Evolutionary conservation across 2,888 invertebrate species (phyloP), one percentile per base, ranked within the genome.

Genomic region (Drosophila testacea): DNA sequence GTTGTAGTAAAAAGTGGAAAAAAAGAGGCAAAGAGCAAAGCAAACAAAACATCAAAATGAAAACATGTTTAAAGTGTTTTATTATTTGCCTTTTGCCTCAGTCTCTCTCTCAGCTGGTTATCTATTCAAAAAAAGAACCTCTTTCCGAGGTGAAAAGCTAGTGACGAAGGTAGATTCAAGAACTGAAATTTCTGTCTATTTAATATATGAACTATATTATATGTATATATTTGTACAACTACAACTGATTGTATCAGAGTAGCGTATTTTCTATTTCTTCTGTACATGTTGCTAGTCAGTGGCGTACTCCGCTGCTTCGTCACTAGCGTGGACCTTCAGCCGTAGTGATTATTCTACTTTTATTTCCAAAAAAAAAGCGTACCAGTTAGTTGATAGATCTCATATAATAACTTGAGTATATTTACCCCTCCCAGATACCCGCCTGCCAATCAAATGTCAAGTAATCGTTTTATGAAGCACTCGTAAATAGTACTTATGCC

Each of bases 21-120:
- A 70, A 73, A 57, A 73, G 65, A 77, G 77, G 81, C 68, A 73
- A 78, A 82, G 76, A 81, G 76, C 82, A 76, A 84, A 79, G 77
- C 69, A 81, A 88, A 79, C 66, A 87, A 38, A 39, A 51, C 46
- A 67, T 54, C 70, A 64, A 77, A 73, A 73, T 75, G 68, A 83
- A 86, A 83, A 86, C 81, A 78, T 78, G 78, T 71, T 80, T 75
- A 73, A 83, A 88, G 75, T 77, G 81, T 77, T 80, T 80, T 77
- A 69, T 63, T 69, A 69, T 76, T 73, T 73, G 65, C 36, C 47
- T 76, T 65, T 64, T 73, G 51, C 51, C 64, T 71, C 50, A 46
- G 47, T 57, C 41, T 38, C 28, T 22, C 13, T n/a, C 16, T 50
- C 47, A 62, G 51, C 57, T 70, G 16, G 28, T 46, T 32, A 32